Base-by-base conservation (phyloP, 2,888 invertebrate species). In the Plebejus argus region DNA sequence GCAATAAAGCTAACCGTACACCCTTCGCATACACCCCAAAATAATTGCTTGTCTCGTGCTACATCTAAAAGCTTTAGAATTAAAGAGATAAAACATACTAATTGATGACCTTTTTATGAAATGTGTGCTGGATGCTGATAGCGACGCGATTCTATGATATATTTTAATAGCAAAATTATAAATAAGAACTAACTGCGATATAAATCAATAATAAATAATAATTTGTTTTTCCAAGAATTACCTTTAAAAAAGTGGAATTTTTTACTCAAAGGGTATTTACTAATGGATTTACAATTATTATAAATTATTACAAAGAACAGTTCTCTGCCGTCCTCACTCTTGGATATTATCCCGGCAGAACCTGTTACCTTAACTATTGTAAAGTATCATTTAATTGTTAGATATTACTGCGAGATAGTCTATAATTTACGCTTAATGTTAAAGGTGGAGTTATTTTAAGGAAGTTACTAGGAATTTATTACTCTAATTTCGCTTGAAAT, bases 381-480 rank as follows among this genome's bases (percentile, higher is more conserved):
- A 71, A 71, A 71, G 71, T 71, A 71, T 71, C 71, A 71, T 71
- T 71, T 71, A 71, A 71, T 71, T 71, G 71, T 71, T 71, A 71
- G 39, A 71, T 71, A 71, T 39, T 71, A 71, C 71, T 71, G 35
- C 71, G 71, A 71, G 71, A 71, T 71, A 71, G 35, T 71, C 71
- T 71, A 71, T 71, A 71, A 71, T 71, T 71, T 71, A 71, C 39
- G n/a, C n/a, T 71, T 71, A 71, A 71, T 71, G 71, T 39, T 71
- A 71, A 71, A 71, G 71, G 70, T 70, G 15, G n/a, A 71, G 35
- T 39, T 39, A 71, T 71, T 71, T 71, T 39, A 20, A 71, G 71
- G 39, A 71, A 39, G 20, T 71, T 71, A 39, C 39, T 20, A 20
- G 18, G 71, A 35, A 71, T 71, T 39, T 39, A 71, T 71, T 71